These are phyloP conservation scores for Andrena trimmerana DNA, from an alignment of 2,888 invertebrate genomes.

Conservation along the genomic window DNA sequence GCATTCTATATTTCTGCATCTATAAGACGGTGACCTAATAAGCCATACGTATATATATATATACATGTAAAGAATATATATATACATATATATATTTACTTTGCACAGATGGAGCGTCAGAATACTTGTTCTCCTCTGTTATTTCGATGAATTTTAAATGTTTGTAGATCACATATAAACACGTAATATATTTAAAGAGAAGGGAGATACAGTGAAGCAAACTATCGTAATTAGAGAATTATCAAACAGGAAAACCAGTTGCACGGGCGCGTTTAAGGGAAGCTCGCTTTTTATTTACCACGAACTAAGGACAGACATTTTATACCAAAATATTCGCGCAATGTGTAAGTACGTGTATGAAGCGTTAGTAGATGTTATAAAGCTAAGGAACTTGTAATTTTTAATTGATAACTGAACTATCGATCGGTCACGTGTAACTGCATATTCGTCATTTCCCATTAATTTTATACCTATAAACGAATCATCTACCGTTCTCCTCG, in stretches of 20 bases:
- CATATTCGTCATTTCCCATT: constrained; percentile 19
- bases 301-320: constrained; percentile 73
- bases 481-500: constrained; percentile 22
- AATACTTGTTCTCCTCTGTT: constrained; percentile 65
- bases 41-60: constrained; percentile 53
- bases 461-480: constrained; percentile 7
- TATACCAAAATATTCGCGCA: constrained; percentile 78
- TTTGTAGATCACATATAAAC: constrained; percentile 69
- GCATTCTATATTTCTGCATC: constrained; percentile 75
- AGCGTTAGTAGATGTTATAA: constrained; percentile 72
- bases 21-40: constrained; percentile 67
- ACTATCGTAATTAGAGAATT: constrained; percentile 57
- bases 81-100: constrained; percentile 54
- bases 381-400: constrained; percentile 62
- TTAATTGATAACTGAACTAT: constrained; percentile 60
- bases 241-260: constrained; percentile 49
- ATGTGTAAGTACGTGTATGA: constrained; percentile 70
- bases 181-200: constrained; percentile 58
- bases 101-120: constrained; percentile 53
- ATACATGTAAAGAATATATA: constrained; percentile 39
- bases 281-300: constrained; percentile 70
- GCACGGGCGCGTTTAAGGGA: constrained; percentile 53
- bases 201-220: constrained; percentile 54
- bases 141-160: constrained; percentile 71
- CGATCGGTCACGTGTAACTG: constrained; percentile 53